Evolutionary conservation across 2,113 vertebrate species (phyloP).

Genomic region (Vicugna pacos): DNA sequence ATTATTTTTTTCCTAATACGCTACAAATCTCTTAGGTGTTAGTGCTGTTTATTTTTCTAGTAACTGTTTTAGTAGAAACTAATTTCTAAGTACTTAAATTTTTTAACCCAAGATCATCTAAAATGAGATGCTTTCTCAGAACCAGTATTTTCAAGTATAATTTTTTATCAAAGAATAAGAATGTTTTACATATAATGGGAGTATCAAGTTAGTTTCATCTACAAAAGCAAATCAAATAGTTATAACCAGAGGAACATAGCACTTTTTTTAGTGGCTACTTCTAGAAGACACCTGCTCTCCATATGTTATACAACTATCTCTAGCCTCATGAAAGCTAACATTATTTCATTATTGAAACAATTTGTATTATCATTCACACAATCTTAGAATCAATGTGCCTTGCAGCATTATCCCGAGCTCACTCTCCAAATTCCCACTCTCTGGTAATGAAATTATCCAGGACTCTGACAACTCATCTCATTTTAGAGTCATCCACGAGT

Average conservation of each 20-base stretch:
- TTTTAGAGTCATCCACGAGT: not conserved
- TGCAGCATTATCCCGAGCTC: not conserved
- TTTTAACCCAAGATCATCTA: not conserved
- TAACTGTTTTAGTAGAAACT: not conserved
- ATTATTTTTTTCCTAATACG: slow-evolving; percentile 41
- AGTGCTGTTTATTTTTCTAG: not conserved
- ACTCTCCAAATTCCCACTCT: not conserved
- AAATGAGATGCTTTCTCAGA: slow-evolving; percentile 1
- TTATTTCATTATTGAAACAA: slow-evolving; percentile 22
- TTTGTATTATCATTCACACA: not conserved
- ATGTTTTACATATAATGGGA: not conserved
- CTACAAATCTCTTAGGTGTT: slow-evolving; percentile 23
- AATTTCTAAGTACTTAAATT: not conserved
- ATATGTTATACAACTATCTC: not conserved
- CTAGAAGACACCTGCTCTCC: not conserved
- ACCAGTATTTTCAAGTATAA: not conserved
- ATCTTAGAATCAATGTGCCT: not conserved
- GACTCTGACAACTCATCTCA: not conserved
- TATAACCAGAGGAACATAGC: not conserved
- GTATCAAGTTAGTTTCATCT: not conserved
- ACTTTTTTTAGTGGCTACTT: not conserved
- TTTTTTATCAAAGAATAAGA: not conserved
- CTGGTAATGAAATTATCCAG: not conserved
- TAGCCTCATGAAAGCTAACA: not conserved
- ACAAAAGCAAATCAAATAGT: not conserved